Evolutionary conservation across 2,888 invertebrate species (phyloP).

Genomic region (Euplagia quadripunctaria): DNA sequence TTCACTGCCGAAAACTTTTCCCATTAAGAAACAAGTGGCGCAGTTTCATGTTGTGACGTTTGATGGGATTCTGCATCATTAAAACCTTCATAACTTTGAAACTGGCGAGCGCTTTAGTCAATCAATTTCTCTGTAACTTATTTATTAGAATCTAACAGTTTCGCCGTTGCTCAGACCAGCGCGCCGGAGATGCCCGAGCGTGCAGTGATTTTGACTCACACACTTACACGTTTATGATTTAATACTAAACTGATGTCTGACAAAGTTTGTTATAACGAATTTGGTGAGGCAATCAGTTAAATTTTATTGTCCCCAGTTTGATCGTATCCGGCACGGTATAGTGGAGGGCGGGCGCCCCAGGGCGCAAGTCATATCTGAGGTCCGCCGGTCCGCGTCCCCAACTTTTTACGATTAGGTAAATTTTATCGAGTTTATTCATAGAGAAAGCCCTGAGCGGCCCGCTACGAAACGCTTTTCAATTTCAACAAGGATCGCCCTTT

Average conservation of each 20-base stretch:
- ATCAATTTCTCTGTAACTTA: conserved; percentile 47
- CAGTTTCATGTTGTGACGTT: conserved; percentile 52
- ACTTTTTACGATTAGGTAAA: conserved; percentile 78
- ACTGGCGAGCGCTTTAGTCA: conserved; percentile 37
- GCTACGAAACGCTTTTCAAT: conserved; percentile 72
- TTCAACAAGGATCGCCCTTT: conserved; percentile 74
- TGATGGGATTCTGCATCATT: conserved; percentile 55
- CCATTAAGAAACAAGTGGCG: conserved; percentile 50
- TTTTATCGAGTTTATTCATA: conserved; percentile 80
- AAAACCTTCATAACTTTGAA: conserved; percentile 53
- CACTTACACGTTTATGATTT: conserved; percentile 37
- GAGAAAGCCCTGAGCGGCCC: conserved; percentile 58
- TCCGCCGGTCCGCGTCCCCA: conserved; percentile 49
- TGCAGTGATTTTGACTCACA: conserved; percentile 9
- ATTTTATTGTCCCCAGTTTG: conserved; percentile 45
- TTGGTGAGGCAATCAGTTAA: conserved; percentile 43
- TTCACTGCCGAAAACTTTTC: conserved; percentile 43
- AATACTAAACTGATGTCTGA: conserved; percentile 41
- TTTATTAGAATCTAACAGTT: conserved; percentile 46
- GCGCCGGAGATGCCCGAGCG: conserved; percentile 19
- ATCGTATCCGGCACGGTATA: conserved; percentile 27
- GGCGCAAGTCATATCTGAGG: conserved; percentile 36
- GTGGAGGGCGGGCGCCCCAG: conserved; percentile 12
- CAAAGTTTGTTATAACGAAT: conserved; percentile 42
- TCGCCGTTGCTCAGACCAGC: neutral